These are phyloP conservation scores for Oreochromis tanganicae DNA, from an alignment of 2,113 vertebrate genomes.

Conservation along the genomic window DNA sequence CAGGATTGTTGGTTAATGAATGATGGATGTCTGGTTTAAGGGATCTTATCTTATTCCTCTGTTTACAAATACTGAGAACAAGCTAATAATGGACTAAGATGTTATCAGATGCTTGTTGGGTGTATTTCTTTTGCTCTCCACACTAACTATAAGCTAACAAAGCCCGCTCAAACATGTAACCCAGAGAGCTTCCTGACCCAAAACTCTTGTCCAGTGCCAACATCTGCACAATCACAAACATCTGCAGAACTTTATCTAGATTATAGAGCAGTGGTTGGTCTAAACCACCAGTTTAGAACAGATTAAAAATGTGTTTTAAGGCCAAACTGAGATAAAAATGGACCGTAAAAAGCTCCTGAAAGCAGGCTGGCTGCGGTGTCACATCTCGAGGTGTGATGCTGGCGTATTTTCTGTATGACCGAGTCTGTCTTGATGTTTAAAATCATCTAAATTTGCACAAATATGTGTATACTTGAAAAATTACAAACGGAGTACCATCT, in stretches of 20 bases:
- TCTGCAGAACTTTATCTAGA: not conserved
- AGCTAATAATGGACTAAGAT: not conserved
- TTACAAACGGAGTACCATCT: not conserved
- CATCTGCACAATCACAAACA: not conserved
- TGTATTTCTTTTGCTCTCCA: not conserved
- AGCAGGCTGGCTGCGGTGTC: not conserved
- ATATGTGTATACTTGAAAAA: not conserved
- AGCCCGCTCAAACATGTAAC: not conserved
- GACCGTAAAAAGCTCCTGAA: not conserved
- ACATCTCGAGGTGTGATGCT: not conserved
- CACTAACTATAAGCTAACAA: accelerated
- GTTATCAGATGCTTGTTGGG: not conserved
- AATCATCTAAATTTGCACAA: not conserved
- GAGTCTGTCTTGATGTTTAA: not conserved
- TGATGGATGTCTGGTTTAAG: not conserved
- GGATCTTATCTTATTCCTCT: not conserved
- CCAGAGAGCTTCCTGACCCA: not conserved
- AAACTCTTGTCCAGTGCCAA: not conserved
- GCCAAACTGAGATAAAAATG: not conserved
- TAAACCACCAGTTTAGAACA: not conserved
- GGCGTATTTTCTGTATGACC: accelerated
- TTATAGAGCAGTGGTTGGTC: not conserved
- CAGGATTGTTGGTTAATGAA: not conserved
- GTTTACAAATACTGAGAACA: not conserved
- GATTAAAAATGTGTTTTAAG: not conserved